Evolutionary conservation across 2,113 vertebrate genomes (phyloP).

Genomic region (Theristicus caerulescens): DNA sequence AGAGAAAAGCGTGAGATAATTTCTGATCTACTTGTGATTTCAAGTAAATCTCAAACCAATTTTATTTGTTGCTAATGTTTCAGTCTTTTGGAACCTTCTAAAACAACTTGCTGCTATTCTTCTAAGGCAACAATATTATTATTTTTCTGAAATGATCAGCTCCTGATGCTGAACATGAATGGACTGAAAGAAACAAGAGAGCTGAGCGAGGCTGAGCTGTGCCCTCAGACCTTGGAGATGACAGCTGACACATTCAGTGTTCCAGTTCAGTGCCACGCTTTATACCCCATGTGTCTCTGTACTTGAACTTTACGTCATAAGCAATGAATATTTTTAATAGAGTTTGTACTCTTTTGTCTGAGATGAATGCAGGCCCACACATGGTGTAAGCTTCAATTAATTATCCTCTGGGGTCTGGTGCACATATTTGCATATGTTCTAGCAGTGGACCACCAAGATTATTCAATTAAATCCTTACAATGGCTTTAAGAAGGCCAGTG

Average conservation of each 20-base stretch:
- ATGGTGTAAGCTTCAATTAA: background rate
- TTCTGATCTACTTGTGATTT: background rate
- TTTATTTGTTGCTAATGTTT: background rate
- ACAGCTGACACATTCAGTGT: background rate
- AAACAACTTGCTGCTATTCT: background rate
- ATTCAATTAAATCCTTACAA: constrained; percentile 27
- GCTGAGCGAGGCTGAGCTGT: background rate
- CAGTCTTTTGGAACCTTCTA: background rate
- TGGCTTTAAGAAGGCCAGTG: background rate
- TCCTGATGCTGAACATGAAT: background rate
- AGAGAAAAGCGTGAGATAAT: background rate
- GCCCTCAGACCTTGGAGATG: background rate
- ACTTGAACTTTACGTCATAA: constrained; percentile 8
- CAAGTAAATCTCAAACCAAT: background rate
- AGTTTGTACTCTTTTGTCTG: constrained; percentile 42
- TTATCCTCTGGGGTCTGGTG: constrained; percentile 18
- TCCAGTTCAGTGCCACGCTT: background rate
- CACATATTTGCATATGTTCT: background rate
- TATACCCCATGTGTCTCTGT: background rate
- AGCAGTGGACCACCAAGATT: constrained; percentile 5
- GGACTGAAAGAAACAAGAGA: background rate
- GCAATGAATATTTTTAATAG: constrained; percentile 15
- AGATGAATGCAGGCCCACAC: constrained; percentile 46
- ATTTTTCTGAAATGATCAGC: background rate
- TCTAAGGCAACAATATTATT: background rate